Evolutionary conservation across 2,888 invertebrate species (phyloP).

Genomic region (Lepidocyrtoides sp.): DNA sequence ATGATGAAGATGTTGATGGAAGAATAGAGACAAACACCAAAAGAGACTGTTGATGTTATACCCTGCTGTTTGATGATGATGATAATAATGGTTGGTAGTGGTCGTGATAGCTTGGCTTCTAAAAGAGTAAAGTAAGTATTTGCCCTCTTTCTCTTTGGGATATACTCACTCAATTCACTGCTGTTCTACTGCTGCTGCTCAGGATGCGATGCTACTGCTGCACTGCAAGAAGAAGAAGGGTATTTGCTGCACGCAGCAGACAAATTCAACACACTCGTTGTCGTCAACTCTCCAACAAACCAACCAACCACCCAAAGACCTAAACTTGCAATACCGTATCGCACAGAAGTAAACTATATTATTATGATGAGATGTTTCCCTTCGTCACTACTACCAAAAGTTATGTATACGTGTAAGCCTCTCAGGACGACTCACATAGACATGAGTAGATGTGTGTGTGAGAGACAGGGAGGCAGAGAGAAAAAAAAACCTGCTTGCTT

Average conservation of each 20-base stretch:
- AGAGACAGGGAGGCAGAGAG: background rate
- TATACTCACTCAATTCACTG: slow-evolving; percentile 71
- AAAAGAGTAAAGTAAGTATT: slow-evolving; percentile 80
- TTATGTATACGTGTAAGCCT: slow-evolving; percentile 2
- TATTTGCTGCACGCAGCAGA: slow-evolving; percentile 44
- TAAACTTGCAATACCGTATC: slow-evolving; percentile 45
- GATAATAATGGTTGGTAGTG: slow-evolving; percentile 60
- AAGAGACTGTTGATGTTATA: slow-evolving; percentile 74
- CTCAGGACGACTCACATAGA: background rate
- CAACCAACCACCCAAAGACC: slow-evolving; percentile 54
- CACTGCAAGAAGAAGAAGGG: slow-evolving; percentile 49
- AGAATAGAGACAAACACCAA: slow-evolving; percentile 74
- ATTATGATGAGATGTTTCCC: slow-evolving; percentile 13
- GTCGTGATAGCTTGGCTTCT: slow-evolving; percentile 79
- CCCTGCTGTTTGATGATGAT: slow-evolving; percentile 53
- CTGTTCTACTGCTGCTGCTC: slow-evolving; percentile 30
- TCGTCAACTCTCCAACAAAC: slow-evolving; percentile 57
- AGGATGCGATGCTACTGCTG: slow-evolving; percentile 44
- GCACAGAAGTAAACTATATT: slow-evolving; percentile 13
- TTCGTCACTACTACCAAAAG: slow-evolving; percentile 23
- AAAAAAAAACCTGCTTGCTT: slow-evolving; percentile 59
- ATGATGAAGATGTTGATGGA: slow-evolving; percentile 56
- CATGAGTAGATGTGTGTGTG: slow-evolving; percentile 12
- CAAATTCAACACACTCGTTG: slow-evolving; percentile 53
- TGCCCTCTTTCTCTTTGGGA: slow-evolving; percentile 78